Conservation (phyloP, 1,140 invertebrate genomes). For the Halesus radiatus region DNA sequence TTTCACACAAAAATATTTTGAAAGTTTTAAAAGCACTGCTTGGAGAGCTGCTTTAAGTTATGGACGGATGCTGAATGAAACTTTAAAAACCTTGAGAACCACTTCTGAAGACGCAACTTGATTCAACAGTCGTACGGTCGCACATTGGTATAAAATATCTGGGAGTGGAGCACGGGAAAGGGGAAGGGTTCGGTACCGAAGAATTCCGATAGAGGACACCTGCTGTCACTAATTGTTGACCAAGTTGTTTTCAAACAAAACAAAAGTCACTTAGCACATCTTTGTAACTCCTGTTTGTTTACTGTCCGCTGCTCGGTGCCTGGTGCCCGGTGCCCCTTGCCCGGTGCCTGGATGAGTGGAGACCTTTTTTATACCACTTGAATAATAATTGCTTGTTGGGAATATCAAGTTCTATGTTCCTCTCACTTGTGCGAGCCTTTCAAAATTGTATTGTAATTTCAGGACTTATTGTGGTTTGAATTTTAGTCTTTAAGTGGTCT, state of each 20-base stretch:
- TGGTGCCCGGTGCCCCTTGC: not conserved
- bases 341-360: too few species aligned
- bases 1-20: too few species aligned
- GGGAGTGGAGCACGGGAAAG: not conserved
- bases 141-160: not conserved
- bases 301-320: not conserved
- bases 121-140: not conserved
- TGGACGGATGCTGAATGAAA: too few species aligned
- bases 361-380: slow-evolving; percentile 2
- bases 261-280: slow-evolving; percentile 52
- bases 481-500: too few species aligned
- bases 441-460: not conserved
- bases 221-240: slow-evolving; percentile 47
- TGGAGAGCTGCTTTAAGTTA: too few species aligned
- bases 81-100: too few species aligned
- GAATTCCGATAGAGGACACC: slow-evolving; percentile 33
- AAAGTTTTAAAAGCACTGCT: too few species aligned
- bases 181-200: not conserved
- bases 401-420: not conserved
- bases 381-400: slow-evolving; percentile 7
- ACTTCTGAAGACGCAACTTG: too few species aligned
- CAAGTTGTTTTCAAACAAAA: slow-evolving; percentile 56
- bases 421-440: not conserved
- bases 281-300: slow-evolving; percentile 17
- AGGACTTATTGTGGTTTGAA: too few species aligned